Conservation (phyloP, 2,797 vertebrate species). For the Falco berigora region DNA sequence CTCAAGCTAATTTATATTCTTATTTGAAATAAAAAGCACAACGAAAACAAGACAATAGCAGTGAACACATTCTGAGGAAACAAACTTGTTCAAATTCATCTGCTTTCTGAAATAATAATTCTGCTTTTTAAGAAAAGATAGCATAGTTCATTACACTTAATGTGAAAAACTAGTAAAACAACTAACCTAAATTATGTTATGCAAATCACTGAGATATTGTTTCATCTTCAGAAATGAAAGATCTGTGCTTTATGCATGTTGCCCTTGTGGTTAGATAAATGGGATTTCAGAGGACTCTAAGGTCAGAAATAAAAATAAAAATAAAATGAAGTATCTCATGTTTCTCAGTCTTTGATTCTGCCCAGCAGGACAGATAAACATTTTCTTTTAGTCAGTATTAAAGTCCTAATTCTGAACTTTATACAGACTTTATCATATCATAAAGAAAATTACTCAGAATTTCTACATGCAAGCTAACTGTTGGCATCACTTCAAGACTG, state of each 20-base stretch:
- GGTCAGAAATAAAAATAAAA: background rate
- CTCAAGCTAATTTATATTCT: background rate
- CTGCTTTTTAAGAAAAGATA: background rate
- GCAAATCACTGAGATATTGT: background rate
- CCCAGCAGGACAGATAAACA: background rate
- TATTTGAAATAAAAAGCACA: constrained; percentile 13
- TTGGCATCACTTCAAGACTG: background rate
- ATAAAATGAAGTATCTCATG: background rate
- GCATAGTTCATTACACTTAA: background rate
- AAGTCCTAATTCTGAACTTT: background rate
- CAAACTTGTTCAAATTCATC: background rate
- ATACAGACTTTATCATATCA: background rate
- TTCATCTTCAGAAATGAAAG: constrained; percentile 21
- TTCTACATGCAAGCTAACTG: background rate
- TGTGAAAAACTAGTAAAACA: background rate
- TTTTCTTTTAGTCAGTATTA: background rate
- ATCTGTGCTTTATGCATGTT: background rate
- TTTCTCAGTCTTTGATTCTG: background rate
- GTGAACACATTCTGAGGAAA: background rate
- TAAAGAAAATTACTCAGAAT: background rate
- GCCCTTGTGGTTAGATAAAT: background rate
- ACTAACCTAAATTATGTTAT: background rate
- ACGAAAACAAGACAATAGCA: background rate
- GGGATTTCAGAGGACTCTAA: background rate
- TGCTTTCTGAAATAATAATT: background rate